Evolutionary conservation across 2,888 invertebrate genomes (phyloP).

Genomic region (Andrena hattorfiana): DNA sequence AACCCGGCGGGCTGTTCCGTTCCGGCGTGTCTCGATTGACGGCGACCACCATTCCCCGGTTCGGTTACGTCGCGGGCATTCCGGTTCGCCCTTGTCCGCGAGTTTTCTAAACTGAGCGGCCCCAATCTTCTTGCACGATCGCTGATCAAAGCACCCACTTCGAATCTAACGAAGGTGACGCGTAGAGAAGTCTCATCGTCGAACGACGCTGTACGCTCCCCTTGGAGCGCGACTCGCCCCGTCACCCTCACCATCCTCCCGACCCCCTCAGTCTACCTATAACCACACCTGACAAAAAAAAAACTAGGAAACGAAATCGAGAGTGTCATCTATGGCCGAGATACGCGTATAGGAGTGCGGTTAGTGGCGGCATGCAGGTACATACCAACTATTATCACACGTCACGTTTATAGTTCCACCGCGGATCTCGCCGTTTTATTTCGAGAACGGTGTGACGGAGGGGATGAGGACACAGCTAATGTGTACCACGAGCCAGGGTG

Average conservation of each 20-base stretch:
- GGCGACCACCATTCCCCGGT: not conserved
- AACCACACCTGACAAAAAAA: not conserved
- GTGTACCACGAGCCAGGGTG: constrained; percentile 87
- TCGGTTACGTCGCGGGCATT: too few species aligned
- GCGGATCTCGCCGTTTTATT: constrained; percentile 84
- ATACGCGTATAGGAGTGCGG: constrained; percentile 50
- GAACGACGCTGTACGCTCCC: not conserved
- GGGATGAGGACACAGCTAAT: constrained; percentile 85
- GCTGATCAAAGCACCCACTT: not conserved
- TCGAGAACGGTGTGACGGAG: constrained; percentile 82
- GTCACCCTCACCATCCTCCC: not conserved
- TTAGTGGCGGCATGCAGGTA: constrained; percentile 46
- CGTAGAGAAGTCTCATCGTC: constrained; percentile 9
- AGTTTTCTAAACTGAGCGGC: too few species aligned
- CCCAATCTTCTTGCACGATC: too few species aligned
- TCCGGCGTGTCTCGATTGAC: not conserved
- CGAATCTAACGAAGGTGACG: not conserved
- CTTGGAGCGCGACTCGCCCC: not conserved
- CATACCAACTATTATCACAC: constrained; percentile 68
- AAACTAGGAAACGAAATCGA: constrained; percentile 3
- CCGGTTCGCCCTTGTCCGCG: too few species aligned
- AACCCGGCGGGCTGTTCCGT: constrained; percentile 5
- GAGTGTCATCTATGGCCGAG: constrained; percentile 43
- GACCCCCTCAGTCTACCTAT: not conserved
- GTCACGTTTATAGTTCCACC: constrained; percentile 85